Evolutionary conservation across 2,888 invertebrate genomes (phyloP).

Genomic region (Mesorhabditis belari): DNA sequence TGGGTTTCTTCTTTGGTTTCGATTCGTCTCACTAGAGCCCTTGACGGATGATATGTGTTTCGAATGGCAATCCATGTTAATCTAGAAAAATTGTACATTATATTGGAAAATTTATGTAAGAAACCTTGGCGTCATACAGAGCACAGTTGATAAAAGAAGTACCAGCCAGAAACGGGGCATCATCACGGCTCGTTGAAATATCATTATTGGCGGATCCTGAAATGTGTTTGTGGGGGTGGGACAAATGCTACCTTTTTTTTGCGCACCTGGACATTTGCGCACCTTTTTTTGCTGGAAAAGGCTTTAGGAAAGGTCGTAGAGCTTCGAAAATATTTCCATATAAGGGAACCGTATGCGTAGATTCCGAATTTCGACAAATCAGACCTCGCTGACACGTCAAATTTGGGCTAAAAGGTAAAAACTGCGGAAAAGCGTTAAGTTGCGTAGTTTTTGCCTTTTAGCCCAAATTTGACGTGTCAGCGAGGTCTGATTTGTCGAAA

Average conservation of each 20-base stretch:
- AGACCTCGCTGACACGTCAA: no score
- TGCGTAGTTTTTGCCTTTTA: no score
- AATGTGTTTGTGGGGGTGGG: no score
- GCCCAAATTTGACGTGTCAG: no score
- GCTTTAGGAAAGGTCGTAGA: no score
- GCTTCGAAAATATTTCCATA: no score
- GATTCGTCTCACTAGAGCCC: conserved; percentile 3
- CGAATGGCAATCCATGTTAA: conserved; percentile 5
- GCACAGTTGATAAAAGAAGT: conserved; percentile 69
- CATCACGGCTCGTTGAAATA: conserved; percentile 71
- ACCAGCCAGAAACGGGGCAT: conserved; percentile 76
- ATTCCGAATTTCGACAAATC: no score
- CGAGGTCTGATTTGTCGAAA: no score
- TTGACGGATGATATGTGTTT: conserved; percentile 14
- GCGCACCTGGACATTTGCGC: conserved; percentile 15
- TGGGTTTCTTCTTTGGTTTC: conserved; percentile 6
- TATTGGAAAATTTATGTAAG: background rate
- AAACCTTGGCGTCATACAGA: conserved; percentile 77
- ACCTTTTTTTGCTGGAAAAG: no score
- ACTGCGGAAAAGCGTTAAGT: no score
- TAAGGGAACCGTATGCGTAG: no score
- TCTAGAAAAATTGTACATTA: conserved; percentile 4
- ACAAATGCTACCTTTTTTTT: background rate
- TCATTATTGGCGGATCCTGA: conserved; percentile 78
- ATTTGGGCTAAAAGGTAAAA: no score